Evolutionary conservation across 2,797 vertebrate genomes (phyloP), one percentile per base, ranked within the genome.

Genomic region (Scarus forsteni): DNA sequence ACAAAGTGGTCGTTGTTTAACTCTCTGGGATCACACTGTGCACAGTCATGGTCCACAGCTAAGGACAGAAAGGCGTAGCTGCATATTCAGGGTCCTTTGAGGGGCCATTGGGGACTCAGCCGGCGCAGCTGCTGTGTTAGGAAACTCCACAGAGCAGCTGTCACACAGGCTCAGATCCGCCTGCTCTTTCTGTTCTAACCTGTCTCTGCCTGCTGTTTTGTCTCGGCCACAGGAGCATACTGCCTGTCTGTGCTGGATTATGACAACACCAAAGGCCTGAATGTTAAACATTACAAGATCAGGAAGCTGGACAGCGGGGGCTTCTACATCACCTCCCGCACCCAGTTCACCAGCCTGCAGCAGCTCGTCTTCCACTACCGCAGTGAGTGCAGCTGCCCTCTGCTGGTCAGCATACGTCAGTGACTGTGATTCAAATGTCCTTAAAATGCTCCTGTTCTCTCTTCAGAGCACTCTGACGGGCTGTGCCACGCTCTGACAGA

Each of bases 231-330:
- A 98, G 98, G 97, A 82, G 97, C 98, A 65, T 99, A 98, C 81
- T 99, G 97, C 84, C 95, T 99, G 76, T 99, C 98, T 0, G 97
- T 99, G 84, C 94, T 97, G 0, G 98, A 99, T 88, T 99, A 98
- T 0, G 97, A 99, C 86, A 96, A 96, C 0, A 95, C 95, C 84
- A 98, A 98, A 89, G 98, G 98, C 70, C 94, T 98, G 80, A 99
- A 98, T 0, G 96, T 99, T 71, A 99, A 99, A 86, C 97, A 99
- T 92, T 99, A 99, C 93, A 99, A 99, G 91, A 99, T 97, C 93
- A 95, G 97, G 75, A 99, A 98, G 90, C 92, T 99, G 94, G 98
- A 99, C 88, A 98, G 95, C 0, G 97, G 98, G 0, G 98, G 98
- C 39, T 99, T 99, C 93, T 99, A 99, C 90, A 99, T 99, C 91